These are phyloP conservation scores for Papilio polytes DNA, from an alignment of 1,140 invertebrate species.

Conservation along the genomic window DNA sequence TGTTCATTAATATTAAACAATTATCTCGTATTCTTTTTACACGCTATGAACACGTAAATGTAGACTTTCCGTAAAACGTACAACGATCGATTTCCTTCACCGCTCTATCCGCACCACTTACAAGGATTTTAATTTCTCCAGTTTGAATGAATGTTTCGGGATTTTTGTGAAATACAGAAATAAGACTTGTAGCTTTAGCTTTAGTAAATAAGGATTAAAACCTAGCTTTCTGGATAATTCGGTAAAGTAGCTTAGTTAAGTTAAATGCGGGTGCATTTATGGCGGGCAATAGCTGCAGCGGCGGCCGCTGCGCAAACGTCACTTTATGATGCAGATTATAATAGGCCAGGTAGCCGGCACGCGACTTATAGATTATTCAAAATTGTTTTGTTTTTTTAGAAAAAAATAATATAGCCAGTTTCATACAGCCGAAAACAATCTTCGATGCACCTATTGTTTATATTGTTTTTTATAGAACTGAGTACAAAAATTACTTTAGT, in stretches of 20 bases:
- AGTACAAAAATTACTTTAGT: no score
- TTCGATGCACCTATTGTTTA: no score
- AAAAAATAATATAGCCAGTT: not conserved
- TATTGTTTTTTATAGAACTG: no score
- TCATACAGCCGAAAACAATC: not conserved
- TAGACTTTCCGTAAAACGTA: no score
- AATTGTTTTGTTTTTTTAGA: constrained; percentile 13
- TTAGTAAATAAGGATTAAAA: constrained; percentile 1
- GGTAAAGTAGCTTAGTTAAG: not conserved
- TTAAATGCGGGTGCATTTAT: constrained; percentile 26
- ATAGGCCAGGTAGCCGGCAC: constrained; percentile 29
- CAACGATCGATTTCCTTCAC: no score
- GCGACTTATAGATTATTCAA: constrained; percentile 1
- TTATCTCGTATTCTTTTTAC: not conserved
- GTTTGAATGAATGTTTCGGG: no score
- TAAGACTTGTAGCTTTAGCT: not conserved
- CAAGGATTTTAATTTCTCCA: not conserved
- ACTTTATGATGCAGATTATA: constrained; percentile 30
- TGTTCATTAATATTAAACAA: not conserved
- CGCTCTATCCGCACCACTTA: not conserved
- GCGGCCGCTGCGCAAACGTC: constrained; percentile 28
- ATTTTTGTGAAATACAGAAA: not conserved
- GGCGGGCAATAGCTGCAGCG: not conserved
- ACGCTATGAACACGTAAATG: no score
- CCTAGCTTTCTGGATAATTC: not conserved